A percentile compares a stretch with the other conserved stretches of the same genome.
phyloP scores from a whole-genome alignment of 2,888 invertebrate genomes.

The Ethmia dodecea region DNA sequence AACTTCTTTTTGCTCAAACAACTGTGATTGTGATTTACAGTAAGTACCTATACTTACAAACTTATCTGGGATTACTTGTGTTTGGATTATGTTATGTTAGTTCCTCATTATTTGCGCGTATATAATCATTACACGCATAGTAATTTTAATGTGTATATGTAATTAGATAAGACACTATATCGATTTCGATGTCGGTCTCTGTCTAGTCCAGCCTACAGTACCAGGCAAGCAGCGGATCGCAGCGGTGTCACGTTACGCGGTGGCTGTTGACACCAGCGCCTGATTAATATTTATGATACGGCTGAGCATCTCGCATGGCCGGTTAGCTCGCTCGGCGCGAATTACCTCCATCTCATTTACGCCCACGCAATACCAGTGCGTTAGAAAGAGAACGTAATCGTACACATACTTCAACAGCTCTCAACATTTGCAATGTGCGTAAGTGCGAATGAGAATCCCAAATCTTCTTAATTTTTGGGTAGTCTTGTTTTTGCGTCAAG shows the following conservation, averaged over 20 bases:
- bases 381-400: constrained; percentile 42
- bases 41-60: too few species aligned
- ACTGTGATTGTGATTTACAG: too few species aligned
- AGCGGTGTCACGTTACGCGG: constrained; percentile 75
- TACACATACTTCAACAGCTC: constrained; percentile 53
- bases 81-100: too few species aligned
- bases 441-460: constrained; percentile 73
- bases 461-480: constrained; percentile 62
- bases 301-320: constrained; percentile 77
- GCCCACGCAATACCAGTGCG: constrained; percentile 30
- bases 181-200: constrained; percentile 32
- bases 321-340: constrained; percentile 67
- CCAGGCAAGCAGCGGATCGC: constrained; percentile 68
- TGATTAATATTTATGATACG: constrained; percentile 79
- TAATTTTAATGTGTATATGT: constrained; percentile 4
- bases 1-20: too few species aligned
- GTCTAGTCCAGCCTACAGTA: constrained; percentile 52
- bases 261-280: constrained; percentile 78
- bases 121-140: too few species aligned
- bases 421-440: constrained; percentile 64
- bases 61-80: too few species aligned
- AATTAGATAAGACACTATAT: constrained; percentile 22
- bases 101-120: too few species aligned
- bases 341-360: constrained; percentile 59
- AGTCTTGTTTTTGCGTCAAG: constrained; percentile 43